Percentiles rank a stretch among this genome's conserved stretches.
Evolutionary conservation across 2,113 vertebrate species (phyloP).

Genomic region (Gallinago undulata): DNA sequence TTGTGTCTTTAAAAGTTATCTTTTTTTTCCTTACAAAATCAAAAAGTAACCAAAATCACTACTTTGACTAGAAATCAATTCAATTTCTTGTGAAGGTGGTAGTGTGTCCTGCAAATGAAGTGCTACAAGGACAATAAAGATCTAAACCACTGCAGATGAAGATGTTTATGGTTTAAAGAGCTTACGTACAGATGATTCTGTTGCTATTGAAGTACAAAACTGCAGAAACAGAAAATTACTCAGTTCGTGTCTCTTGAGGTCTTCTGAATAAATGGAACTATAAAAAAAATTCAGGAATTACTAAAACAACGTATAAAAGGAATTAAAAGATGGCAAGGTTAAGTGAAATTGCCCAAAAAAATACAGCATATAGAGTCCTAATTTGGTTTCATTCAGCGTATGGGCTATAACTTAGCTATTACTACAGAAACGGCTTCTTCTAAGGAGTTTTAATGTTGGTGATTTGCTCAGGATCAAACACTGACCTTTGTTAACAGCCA

Average conservation of each 20-base stretch:
- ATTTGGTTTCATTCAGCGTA: background rate
- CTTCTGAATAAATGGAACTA: background rate
- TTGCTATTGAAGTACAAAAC: background rate
- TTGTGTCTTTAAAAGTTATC: background rate
- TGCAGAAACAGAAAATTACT: slow-evolving; percentile 1
- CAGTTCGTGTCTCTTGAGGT: background rate
- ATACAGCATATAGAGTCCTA: background rate
- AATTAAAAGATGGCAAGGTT: slow-evolving; percentile 43
- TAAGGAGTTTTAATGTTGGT: background rate
- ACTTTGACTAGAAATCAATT: background rate
- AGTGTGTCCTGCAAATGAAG: background rate
- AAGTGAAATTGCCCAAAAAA: slow-evolving; percentile 23
- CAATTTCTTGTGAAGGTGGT: background rate
- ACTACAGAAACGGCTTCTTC: background rate
- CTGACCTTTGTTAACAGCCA: background rate
- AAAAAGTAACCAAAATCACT: background rate
- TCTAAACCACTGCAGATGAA: background rate
- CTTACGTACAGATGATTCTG: background rate
- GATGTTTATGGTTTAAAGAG: background rate
- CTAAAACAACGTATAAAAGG: background rate
- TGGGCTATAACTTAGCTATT: background rate
- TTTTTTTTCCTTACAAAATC: background rate
- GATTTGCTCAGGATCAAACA: background rate
- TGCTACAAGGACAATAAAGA: background rate
- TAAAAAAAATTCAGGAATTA: background rate